Evolutionary conservation across 1,140 invertebrate species (phyloP).

Genomic region (Trichoplusia ni): DNA sequence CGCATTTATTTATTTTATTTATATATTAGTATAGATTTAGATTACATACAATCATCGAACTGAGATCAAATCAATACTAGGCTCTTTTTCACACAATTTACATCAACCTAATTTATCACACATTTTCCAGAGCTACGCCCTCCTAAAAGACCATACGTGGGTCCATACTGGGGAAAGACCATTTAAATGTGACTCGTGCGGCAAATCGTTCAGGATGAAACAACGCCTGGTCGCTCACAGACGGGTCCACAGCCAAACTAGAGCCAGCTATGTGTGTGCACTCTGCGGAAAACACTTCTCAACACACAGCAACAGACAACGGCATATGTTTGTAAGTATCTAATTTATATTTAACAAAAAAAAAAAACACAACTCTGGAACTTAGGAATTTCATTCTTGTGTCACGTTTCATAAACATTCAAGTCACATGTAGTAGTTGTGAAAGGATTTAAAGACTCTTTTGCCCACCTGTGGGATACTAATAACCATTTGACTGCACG

Average conservation of each 20-base stretch:
- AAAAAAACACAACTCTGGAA: background rate
- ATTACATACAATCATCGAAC: too few relatives aligned
- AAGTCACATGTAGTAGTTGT: too few relatives aligned
- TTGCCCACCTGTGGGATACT: too few relatives aligned
- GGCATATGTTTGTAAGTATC: constrained; percentile 69
- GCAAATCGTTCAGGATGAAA: constrained; percentile 65
- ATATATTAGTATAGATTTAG: too few relatives aligned
- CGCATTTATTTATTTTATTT: too few relatives aligned
- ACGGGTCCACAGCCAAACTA: constrained; percentile 49
- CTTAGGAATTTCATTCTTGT: too few relatives aligned
- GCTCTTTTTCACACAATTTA: too few relatives aligned
- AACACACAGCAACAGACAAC: constrained; percentile 62
- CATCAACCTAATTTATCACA: background rate
- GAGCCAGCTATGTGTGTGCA: constrained; percentile 48
- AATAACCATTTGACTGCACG: too few relatives aligned
- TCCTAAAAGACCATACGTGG: constrained; percentile 68
- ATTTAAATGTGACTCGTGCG: constrained; percentile 65
- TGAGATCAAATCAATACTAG: too few relatives aligned
- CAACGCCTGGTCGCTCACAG: constrained; percentile 64
- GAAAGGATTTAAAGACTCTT: too few relatives aligned
- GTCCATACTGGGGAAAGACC: constrained; percentile 66
- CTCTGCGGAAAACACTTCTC: constrained; percentile 66
- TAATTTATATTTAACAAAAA: background rate
- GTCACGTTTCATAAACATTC: too few relatives aligned
- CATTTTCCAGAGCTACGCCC: constrained; percentile 55